Percentiles rank a stretch among this genome's conserved stretches.
Evolutionary conservation across 2,113 vertebrate genomes (phyloP).

Genomic region (Hymenochirus boettgeri): DNA sequence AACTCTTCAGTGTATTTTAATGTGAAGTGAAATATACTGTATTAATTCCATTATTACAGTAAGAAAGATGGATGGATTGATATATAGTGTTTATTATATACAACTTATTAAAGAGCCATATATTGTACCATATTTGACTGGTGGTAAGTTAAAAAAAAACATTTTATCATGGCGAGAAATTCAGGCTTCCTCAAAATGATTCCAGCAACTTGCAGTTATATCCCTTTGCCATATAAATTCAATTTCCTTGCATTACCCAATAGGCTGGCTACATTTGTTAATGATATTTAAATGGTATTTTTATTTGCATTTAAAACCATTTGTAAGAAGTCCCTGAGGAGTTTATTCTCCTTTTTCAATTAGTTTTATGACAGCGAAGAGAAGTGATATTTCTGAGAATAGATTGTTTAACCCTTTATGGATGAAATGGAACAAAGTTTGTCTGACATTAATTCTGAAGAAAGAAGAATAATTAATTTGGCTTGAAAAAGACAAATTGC

Average conservation of each 20-base stretch:
- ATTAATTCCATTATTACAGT: too few species aligned
- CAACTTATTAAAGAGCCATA: constrained; percentile 11
- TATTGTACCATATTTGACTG: not conserved
- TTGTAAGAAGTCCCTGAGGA: constrained; percentile 41
- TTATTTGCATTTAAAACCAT: constrained; percentile 43
- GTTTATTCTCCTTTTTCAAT: constrained; percentile 38
- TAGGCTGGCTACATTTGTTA: constrained; percentile 39
- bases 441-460: too few species aligned
- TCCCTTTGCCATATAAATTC: constrained; percentile 42
- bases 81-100: not conserved
- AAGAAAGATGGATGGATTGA: too few species aligned
- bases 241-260: constrained; percentile 41
- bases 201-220: constrained; percentile 27
- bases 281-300: constrained; percentile 44
- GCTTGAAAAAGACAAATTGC: too few species aligned
- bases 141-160: constrained; percentile 14
- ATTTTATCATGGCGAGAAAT: constrained; percentile 23
- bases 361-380: constrained; percentile 39
- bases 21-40: too few species aligned
- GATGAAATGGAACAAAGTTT: constrained; percentile 14
- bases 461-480: too few species aligned
- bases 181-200: constrained; percentile 30
- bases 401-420: constrained; percentile 29
- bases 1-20: too few species aligned
- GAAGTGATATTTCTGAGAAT: constrained; percentile 41